Base-by-base conservation (phyloP, 2,888 invertebrate species). In the Platypus cylindrus region DNA sequence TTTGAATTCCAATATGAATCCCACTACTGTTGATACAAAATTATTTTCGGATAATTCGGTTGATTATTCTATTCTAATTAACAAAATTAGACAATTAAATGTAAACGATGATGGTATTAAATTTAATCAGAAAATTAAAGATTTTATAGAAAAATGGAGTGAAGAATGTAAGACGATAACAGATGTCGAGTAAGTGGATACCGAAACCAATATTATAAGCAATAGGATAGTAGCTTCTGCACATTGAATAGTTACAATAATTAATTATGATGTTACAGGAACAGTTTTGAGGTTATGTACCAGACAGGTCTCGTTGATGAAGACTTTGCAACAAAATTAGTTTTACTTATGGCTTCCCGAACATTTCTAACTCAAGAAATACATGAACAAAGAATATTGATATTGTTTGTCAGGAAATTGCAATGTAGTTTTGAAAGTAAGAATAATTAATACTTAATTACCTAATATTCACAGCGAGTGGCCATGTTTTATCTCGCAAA, bases 21-120 rank as follows among this genome's bases (percentile, higher is more conserved):
- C n/a, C n/a, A n/a, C n/a, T n/a, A n/a, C n/a, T n/a, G n/a, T n/a
- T n/a, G 36, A 36, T 17, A 36, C 34, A 18, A 29, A 14, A n/a
- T 35, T 36, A 27, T 47, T 43, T 32, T 35, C 32, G 23, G 45
- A 48, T 35, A 36, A 20, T 9, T 9, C 40, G 26, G 28, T 30
- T 30, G 46, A 47, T 36, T 45, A 43, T 32, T 34, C 32, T 22
- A 45, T 42, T 38, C 44, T 60, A 16, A 44, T 59, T 14, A 45
- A 45, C 4, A 45, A 47, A 38, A 45, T 61, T n/a, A 51, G 52
- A 29, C 48, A 53, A 36, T 43, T 61, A 16, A 52, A 51, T 41
- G 34, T 49, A 7, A 47, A 49, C 7, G 62, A 62, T 42, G 62
- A 62, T 47, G 61, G 61, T 4, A 62, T 61, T 30, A 41, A 54